A percentile compares a stretch with the other conserved stretches of the same genome.
Evolutionary conservation across 1,140 invertebrate genomes (phyloP).

Genomic region (Hyphantria cunea): DNA sequence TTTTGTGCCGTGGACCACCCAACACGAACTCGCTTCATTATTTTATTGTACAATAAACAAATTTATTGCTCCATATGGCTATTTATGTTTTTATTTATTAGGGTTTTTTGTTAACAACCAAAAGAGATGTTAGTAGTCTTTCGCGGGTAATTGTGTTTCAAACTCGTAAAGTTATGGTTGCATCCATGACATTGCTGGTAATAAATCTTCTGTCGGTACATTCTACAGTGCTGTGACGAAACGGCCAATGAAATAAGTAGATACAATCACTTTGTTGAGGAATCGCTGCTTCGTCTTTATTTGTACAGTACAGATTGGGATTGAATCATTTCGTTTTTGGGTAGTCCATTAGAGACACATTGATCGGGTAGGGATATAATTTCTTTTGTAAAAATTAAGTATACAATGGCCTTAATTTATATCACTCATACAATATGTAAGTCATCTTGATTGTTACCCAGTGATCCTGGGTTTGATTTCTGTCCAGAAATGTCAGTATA

Average conservation of each 20-base stretch:
- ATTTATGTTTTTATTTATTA: constrained; percentile 80
- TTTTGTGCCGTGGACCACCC: constrained; percentile 74
- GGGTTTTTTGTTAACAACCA: constrained; percentile 59
- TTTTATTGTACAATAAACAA: constrained; percentile 81
- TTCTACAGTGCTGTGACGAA: constrained; percentile 7
- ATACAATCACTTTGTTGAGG: background rate
- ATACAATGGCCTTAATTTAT: too few species aligned
- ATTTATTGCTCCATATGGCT: constrained; percentile 79
- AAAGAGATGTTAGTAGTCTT: constrained; percentile 58
- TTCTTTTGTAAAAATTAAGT: background rate
- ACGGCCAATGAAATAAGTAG: background rate
- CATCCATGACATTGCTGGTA: constrained; percentile 11
- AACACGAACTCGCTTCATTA: constrained; percentile 71
- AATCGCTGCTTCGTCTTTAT: too few species aligned
- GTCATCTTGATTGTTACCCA: too few species aligned
- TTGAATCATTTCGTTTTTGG: too few species aligned
- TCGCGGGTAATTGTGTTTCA: constrained; percentile 47
- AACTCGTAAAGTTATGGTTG: constrained; percentile 29
- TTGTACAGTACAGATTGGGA: too few species aligned
- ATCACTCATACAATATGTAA: too few species aligned
- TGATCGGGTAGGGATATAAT: too few species aligned
- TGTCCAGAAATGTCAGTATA: too few species aligned
- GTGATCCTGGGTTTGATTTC: too few species aligned
- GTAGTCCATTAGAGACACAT: too few species aligned
- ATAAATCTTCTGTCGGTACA: constrained; percentile 10